Conservation (phyloP, 2,113 vertebrate species). For the Puffinus mauretanicus region DNA sequence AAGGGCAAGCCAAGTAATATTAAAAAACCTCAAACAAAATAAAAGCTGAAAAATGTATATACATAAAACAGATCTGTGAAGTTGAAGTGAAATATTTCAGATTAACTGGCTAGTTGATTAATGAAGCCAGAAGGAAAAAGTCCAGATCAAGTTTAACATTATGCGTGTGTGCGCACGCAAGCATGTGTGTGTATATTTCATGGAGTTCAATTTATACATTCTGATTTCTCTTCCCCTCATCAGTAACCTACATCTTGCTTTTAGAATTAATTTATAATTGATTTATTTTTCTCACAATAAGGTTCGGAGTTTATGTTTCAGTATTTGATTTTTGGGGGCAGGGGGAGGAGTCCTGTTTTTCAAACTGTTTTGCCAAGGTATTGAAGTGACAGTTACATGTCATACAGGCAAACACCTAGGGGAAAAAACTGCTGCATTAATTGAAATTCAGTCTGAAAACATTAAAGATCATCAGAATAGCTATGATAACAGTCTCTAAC, state of each 20-base stretch:
- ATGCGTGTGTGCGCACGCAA: accelerated
- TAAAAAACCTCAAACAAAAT: conserved; percentile 67
- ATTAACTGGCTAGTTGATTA: conserved; percentile 72
- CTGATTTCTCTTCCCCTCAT: conserved; percentile 12
- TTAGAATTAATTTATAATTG: conserved; percentile 24
- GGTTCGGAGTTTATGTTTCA: conserved; percentile 16
- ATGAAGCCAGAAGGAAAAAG: conserved; percentile 66
- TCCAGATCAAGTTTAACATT: conserved; percentile 53
- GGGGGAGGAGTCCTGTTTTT: no score
- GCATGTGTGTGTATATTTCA: neutral
- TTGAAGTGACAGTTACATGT: neutral
- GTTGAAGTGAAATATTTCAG: conserved; percentile 65
- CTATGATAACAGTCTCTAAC: neutral
- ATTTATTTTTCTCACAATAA: conserved; percentile 17
- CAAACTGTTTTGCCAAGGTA: neutral
- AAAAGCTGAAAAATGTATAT: conserved; percentile 72
- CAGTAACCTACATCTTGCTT: conserved; percentile 22
- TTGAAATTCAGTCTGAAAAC: neutral
- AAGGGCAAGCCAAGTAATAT: conserved; percentile 26
- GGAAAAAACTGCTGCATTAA: neutral
- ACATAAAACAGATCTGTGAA: conserved; percentile 74
- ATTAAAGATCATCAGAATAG: neutral
- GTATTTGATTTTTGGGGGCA: neutral
- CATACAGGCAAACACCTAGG: neutral
- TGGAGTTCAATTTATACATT: conserved; percentile 34